Evolutionary conservation across 1,140 invertebrate species (phyloP), one percentile per base, ranked within the genome.

Genomic region (Chrysoperla carnea): DNA sequence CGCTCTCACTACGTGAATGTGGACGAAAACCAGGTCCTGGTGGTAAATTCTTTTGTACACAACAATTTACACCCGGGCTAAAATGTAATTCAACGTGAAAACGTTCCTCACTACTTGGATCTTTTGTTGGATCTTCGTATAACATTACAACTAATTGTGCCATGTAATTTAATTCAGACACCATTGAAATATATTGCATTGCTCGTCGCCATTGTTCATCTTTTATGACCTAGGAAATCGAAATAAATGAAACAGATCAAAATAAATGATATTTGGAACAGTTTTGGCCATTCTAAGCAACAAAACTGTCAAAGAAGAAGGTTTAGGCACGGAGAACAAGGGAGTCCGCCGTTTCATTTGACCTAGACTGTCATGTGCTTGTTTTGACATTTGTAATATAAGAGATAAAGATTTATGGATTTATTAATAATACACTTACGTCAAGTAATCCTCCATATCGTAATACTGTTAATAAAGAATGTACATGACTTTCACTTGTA

Each of bases 121-220:
- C 89, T 62, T 97, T 96, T 0, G 88, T 95, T 6, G 91, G 91
- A 67, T 99, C 93, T 67, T 99, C 94, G 59, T 98, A 98, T n/a
- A 98, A 64, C 92, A 98, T 97, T 5, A 99, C 88, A 1, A 98
- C 92, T 40, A 98, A 88, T 65, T 99, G 95, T 0, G 94, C 95
- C 85, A 99, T 92, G 61, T 99, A 99, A 66, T 99, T 99, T 2
- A 99, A 71, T 62, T 99, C 96, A 0, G 92, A 89, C 1, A 98
- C 91, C 70, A 90, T 89, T 38, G 84, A 89, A 1, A 99, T 81
- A 58, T 97, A 99, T 54, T 98, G 91, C 90, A 98, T 94, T 0
- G 96, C 95, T 45, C 93, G 73, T 6, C 84, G 75, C 96, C 96
- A 99, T 58, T 99, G 95, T 61, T 96, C 90, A 60, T 99, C 94